Evolutionary conservation across 2,888 invertebrate genomes (phyloP), one percentile per base, ranked within the genome.

Genomic region (Limnephilus auricula): DNA sequence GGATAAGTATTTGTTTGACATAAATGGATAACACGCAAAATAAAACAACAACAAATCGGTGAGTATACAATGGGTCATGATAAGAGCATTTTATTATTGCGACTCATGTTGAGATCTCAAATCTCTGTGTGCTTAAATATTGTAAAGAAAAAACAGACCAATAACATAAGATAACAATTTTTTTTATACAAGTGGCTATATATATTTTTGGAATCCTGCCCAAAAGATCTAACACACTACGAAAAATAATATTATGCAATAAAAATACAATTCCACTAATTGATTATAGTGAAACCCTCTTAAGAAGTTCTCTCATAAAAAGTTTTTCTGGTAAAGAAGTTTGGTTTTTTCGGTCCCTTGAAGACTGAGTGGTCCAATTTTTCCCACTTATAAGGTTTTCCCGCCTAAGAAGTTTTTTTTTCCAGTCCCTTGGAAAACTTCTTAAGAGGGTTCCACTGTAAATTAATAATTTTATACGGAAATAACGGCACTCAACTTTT

Each of bases 191-290:
- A 82, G 25, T 82, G 18, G 12, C 32, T 13, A 32, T 82, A 32
- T 18, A 31, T 82, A 31, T 82, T 82, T 82, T 31, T 31, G 80
- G 18, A 82, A 82, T 82, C 31, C 80, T 82, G 80, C 80, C 80
- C 80, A 32, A 32, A 31, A 82, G 0, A 82, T 82, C 32, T 80
- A 32, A 32, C 25, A 82, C 3, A 32, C n/a, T 32, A 82, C 31
- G 30, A 82, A 25, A 25, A 65, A 25, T 0, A 65, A 65, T 40
- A 65, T n/a, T 65, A 25, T 65, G 25, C 65, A 65, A 65, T 65
- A 65, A 65, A 65, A 65, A n/a, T 65, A 65, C 65, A 65, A n/a
- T 65, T 65, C n/a, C 65, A 65, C 25, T 4, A 65, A 65, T 45
- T 45, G 15, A 15, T 45, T 45, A n/a, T n/a, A n/a, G n/a, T n/a